Evolutionary conservation across 2,888 invertebrate species (phyloP).

Genomic region (Lordiphosa andalusiaca): DNA sequence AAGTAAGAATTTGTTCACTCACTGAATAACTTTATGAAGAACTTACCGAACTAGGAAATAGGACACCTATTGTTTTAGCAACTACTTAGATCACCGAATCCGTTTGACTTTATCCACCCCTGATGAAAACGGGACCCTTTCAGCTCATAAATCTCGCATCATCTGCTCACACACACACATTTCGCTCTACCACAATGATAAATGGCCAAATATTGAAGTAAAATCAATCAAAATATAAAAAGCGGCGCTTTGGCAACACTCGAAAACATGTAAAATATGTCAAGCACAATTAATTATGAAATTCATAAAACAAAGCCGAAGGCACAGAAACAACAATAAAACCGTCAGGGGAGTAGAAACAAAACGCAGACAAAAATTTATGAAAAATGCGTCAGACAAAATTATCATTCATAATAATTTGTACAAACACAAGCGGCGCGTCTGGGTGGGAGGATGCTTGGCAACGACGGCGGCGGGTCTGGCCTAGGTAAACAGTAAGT

Average conservation of each 20-base stretch:
- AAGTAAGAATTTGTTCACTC: too few species aligned
- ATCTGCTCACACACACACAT: neutral
- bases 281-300: constrained; percentile 63
- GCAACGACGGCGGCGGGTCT: constrained; percentile 39
- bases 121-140: neutral
- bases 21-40: too few species aligned
- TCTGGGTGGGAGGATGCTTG: constrained; percentile 12
- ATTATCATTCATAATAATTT: constrained; percentile 66
- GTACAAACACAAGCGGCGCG: constrained; percentile 41
- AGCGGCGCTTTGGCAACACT: constrained; percentile 1
- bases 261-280: constrained; percentile 46
- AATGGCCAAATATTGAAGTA: constrained; percentile 43
- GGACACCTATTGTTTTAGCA: too few species aligned
- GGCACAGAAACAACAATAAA: constrained; percentile 35
- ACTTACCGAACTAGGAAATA: too few species aligned
- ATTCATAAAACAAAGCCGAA: constrained; percentile 49
- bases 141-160: constrained; percentile 2
- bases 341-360: constrained; percentile 26
- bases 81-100: too few species aligned
- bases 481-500: constrained; percentile 44
- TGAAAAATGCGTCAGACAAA: constrained; percentile 64
- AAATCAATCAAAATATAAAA: constrained; percentile 60
- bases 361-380: constrained; percentile 22
- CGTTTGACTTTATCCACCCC: too few species aligned
- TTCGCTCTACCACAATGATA: constrained; percentile 30